Evolutionary conservation across 2,797 vertebrate genomes (phyloP), one percentile per base, ranked within the genome.

Genomic region (Ciconia nigra): DNA sequence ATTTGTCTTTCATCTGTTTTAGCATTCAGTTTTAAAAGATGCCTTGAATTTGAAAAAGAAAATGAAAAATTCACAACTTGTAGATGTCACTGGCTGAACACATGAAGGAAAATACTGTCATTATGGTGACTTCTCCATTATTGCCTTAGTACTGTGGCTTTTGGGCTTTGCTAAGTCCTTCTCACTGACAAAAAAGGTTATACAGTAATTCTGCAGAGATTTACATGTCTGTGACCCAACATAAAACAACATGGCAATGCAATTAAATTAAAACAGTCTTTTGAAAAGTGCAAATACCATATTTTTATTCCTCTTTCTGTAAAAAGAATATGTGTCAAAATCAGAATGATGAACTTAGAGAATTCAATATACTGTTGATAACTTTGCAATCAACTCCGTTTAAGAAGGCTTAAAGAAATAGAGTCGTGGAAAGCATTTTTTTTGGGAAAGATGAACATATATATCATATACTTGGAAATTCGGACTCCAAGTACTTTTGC

Each of bases 1-100:
- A 29, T 54, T 65, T 35, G 7, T 72, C 73, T 92, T 89, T 90
- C 96, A 97, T 96, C 97, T 96, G 83, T 95, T 98, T 97, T 97
- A 97, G 97, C 94, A 98, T 94, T 97, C 97, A 97, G 97, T 98
- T 98, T 98, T 97, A n/a, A 97, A 97, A 97, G 94, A 97, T 98
- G 94, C 89, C 86, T 93, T 97, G 93, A 98, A 98, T 98, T 98
- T 97, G 73, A 98, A 98, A 98, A 97, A 97, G 74, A 94, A 97
- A 97, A 98, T 96, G n/a, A 98, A 98, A 98, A 98, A 97, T 80
- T 96, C 83, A 97, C 92, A 96, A 90, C 94, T 95, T 97, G 91
- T 92, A 94, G 72, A 89, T 39, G 35, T 69, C 92, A 59, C 93
- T 94, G 88, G 73, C 63, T 72, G 88, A 91, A 94, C 49, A 54